Conservation (phyloP, 2,888 invertebrate species). For the Ischnus inquisitorius region DNA sequence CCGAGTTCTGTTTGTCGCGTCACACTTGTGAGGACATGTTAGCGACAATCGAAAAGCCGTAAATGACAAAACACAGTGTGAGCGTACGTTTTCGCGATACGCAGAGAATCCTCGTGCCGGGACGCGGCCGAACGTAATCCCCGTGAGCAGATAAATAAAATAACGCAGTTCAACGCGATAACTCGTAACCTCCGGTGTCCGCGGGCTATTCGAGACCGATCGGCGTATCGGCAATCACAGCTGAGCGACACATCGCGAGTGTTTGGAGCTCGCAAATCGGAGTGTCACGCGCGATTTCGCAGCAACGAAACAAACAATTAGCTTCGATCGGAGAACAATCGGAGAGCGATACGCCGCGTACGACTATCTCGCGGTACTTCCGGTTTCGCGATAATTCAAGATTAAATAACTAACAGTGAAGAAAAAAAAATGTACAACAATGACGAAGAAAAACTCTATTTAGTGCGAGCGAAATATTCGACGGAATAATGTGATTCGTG, state of each 20-base stretch:
- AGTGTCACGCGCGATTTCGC: background rate
- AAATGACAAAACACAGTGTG: conserved; percentile 29
- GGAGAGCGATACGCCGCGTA: background rate
- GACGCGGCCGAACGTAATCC: background rate
- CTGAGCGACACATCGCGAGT: conserved; percentile 30
- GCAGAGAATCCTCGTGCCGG: background rate
- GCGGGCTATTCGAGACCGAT: background rate
- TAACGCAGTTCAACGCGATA: conserved; percentile 14
- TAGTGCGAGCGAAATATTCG: conserved; percentile 34
- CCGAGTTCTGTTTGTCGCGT: conserved; percentile 51
- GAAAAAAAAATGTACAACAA: conserved; percentile 24
- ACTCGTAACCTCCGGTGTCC: background rate
- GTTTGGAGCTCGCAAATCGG: background rate
- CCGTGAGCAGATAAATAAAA: background rate
- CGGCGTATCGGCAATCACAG: conserved; percentile 33
- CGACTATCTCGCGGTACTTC: background rate
- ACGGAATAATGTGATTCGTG: conserved; percentile 53
- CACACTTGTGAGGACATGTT: conserved; percentile 16
- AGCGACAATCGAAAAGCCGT: conserved; percentile 23
- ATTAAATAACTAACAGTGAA: conserved; percentile 1
- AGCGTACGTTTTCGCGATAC: background rate
- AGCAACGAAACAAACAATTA: background rate
- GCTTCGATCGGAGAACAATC: background rate
- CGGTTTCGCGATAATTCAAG: conserved; percentile 36
- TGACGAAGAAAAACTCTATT: conserved; percentile 26